Conservation (phyloP, 1,140 invertebrate species). For the Ceratosolen solmsi region DNA sequence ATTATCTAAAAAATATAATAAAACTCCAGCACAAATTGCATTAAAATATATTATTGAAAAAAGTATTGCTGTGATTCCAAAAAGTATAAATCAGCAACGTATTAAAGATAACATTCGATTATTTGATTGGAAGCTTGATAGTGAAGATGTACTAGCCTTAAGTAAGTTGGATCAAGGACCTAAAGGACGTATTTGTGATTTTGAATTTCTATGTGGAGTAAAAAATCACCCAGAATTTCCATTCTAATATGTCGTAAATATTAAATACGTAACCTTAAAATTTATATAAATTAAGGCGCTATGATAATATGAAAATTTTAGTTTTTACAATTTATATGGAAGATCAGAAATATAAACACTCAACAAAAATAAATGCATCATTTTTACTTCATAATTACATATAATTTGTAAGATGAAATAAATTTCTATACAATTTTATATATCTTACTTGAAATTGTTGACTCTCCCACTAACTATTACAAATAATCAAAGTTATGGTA, state of each 20-base stretch:
- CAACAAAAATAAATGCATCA: too few relatives aligned
- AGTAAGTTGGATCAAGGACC: constrained; percentile 75
- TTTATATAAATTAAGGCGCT: too few relatives aligned
- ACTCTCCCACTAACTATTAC: too few relatives aligned
- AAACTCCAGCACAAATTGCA: constrained; percentile 78
- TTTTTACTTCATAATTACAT: not conserved
- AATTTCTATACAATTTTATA: not conserved
- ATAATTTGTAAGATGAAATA: not conserved
- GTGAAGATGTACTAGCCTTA: constrained; percentile 65
- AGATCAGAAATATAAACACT: too few relatives aligned
- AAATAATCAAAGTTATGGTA: too few relatives aligned
- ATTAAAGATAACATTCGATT: constrained; percentile 76
- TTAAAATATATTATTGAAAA: constrained; percentile 76
- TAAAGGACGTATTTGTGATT: constrained; percentile 78
- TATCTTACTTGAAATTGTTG: too few relatives aligned
- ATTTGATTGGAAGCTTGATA: constrained; percentile 68
- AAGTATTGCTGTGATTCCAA: constrained; percentile 77
- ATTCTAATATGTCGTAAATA: constrained; percentile 56
- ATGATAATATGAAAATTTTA: not conserved
- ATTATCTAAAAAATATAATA: constrained; percentile 76
- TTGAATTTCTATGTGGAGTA: constrained; percentile 74
- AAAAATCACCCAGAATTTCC: constrained; percentile 77
- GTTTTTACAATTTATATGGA: too few relatives aligned
- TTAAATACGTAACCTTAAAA: not conserved
- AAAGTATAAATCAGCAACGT: constrained; percentile 75